These are phyloP conservation scores for Neoarius graeffei DNA, from an alignment of 2,113 vertebrate species.

Conservation along the genomic window DNA sequence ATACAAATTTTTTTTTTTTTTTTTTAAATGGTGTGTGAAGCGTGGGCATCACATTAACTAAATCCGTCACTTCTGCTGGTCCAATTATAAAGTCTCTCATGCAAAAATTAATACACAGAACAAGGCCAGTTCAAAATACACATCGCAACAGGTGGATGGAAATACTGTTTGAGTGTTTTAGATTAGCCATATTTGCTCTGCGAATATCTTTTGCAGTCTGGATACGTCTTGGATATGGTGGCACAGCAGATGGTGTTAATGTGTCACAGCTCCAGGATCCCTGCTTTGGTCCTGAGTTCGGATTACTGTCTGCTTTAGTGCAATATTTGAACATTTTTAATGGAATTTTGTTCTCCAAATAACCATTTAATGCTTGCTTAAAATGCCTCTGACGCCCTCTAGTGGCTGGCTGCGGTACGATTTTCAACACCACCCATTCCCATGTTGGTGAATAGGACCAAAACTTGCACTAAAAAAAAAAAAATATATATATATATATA, in stretches of 20 bases:
- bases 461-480: background rate
- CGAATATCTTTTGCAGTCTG: background rate
- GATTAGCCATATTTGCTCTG: background rate
- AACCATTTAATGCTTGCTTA: background rate
- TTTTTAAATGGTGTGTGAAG: background rate
- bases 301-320: background rate
- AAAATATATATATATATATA: too few relatives aligned
- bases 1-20: background rate
- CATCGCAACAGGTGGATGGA: background rate
- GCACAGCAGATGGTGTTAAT: background rate
- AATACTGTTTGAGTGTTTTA: background rate
- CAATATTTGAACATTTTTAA: background rate
- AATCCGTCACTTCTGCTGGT: background rate
- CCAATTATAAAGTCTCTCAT: background rate
- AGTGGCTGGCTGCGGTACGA: background rate
- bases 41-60: background rate
- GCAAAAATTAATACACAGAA: background rate
- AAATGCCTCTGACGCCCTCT: background rate
- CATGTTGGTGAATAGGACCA: background rate
- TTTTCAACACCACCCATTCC: background rate
- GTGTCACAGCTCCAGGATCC: background rate
- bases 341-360: background rate
- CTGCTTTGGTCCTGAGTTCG: background rate
- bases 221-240: too few relatives aligned
- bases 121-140: background rate